Conservation (phyloP, 1,140 invertebrate genomes). For the Zophobas morio region DNA sequence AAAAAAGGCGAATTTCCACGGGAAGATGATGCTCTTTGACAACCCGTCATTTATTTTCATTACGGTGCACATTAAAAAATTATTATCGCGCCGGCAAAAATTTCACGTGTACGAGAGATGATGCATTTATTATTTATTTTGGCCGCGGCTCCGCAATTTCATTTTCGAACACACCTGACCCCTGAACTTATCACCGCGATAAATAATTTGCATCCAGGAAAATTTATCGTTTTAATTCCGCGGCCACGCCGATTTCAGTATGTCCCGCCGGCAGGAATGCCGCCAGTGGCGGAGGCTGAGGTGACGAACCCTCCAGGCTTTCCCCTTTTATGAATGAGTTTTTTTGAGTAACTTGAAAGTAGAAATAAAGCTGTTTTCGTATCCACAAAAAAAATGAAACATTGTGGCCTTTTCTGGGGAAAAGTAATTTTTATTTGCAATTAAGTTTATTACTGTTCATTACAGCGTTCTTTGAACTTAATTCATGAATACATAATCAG, state of each 20-base stretch:
- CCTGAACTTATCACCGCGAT: constrained; percentile 44
- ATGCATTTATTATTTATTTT: constrained; percentile 47
- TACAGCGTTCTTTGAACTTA: too few species aligned
- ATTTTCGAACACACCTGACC: constrained; percentile 31
- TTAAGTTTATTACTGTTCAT: too few species aligned
- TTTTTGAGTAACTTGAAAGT: too few species aligned
- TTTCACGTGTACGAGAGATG: constrained; percentile 42
- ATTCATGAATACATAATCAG: too few species aligned
- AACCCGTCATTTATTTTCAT: constrained; percentile 63
- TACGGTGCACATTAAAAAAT: constrained; percentile 62
- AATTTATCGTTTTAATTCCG: constrained; percentile 45
- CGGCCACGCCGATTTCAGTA: constrained; percentile 23
- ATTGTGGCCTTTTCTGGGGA: too few species aligned
- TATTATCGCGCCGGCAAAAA: constrained; percentile 55
- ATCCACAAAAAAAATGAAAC: too few species aligned
- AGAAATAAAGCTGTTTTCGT: too few species aligned
- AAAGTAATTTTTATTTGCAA: too few species aligned
- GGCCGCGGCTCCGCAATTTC: constrained; percentile 26
- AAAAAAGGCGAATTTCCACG: constrained; percentile 53
- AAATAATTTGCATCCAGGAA: constrained; percentile 23
- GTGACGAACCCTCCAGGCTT: too few species aligned
- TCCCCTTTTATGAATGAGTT: too few species aligned
- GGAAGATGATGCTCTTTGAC: constrained; percentile 57
- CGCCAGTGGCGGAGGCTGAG: neutral
- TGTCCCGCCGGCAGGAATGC: neutral